phyloP scores from a whole-genome alignment of 2,888 invertebrate species.

The Brachylomia viminalis region DNA sequence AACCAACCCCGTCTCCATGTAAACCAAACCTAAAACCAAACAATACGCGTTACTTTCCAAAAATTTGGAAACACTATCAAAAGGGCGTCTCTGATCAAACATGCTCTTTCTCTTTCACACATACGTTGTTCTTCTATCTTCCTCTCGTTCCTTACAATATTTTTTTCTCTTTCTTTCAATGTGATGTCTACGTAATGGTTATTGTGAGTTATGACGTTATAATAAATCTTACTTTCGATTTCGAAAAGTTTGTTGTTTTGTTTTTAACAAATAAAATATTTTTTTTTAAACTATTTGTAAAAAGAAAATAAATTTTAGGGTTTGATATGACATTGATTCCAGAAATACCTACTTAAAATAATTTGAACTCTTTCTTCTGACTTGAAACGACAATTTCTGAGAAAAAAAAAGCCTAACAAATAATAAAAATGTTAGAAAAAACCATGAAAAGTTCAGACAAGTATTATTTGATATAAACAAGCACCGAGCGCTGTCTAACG shows the following conservation, averaged over 20 bases:
- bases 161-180: constrained; percentile 68
- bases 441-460: constrained; percentile 53
- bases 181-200: constrained; percentile 75
- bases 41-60: constrained; percentile 87
- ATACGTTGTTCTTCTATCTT: constrained; percentile 47
- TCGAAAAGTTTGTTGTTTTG: constrained; percentile 15
- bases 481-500: constrained; percentile 15
- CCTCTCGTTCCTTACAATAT: constrained; percentile 62
- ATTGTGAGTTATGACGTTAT: constrained; percentile 79
- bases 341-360: neutral
- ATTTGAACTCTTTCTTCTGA: neutral
- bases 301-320: too few species aligned
- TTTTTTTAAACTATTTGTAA: too few species aligned
- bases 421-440: constrained; percentile 11
- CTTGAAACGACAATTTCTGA: neutral
- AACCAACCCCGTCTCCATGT: constrained; percentile 72
- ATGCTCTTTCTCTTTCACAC: constrained; percentile 75
- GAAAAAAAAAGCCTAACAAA: neutral
- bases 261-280: too few species aligned
- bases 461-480: constrained; percentile 67
- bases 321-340: neutral
- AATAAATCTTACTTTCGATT: constrained; percentile 67
- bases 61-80: constrained; percentile 90
- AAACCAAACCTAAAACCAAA: constrained; percentile 78
- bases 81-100: constrained; percentile 86